Conservation (phyloP, 2,888 invertebrate genomes). For the Muscina levida region DNA sequence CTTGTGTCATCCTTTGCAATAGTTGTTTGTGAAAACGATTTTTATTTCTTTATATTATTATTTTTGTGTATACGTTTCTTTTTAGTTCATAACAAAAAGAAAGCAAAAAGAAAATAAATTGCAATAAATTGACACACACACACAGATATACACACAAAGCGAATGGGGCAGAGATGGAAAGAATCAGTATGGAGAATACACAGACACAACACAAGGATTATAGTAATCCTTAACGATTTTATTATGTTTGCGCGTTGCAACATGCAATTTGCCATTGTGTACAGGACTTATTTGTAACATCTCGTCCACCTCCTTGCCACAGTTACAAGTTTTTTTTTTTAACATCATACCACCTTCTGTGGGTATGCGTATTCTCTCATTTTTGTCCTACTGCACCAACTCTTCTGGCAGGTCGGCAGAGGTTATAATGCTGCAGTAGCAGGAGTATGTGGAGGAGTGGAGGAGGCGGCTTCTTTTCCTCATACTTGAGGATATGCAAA, state of each 20-base stretch:
- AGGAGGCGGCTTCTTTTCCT: too few species aligned
- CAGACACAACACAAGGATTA: slow-evolving; percentile 52
- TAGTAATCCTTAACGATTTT: slow-evolving; percentile 64
- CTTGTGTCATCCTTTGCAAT: too few species aligned
- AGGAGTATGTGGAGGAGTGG: too few species aligned
- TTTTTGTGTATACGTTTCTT: slow-evolving; percentile 9
- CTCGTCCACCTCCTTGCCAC: background rate
- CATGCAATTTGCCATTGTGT: slow-evolving; percentile 62
- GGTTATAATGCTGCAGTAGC: too few species aligned
- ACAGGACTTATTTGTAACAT: slow-evolving; percentile 28
- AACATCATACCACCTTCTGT: slow-evolving; percentile 12
- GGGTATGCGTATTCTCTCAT: background rate
- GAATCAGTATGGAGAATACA: too few species aligned
- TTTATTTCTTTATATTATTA: slow-evolving; percentile 10
- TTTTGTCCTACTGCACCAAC: slow-evolving; percentile 42
- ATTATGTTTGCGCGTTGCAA: slow-evolving; percentile 66
- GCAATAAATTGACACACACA: slow-evolving; percentile 41
- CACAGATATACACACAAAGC: background rate
- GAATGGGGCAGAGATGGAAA: slow-evolving; percentile 4
- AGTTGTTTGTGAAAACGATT: background rate
- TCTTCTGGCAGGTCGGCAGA: too few species aligned
- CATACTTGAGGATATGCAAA: slow-evolving; percentile 20
- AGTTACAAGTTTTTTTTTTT: background rate
- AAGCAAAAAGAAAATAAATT: slow-evolving; percentile 42
- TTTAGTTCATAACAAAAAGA: background rate